These are phyloP conservation scores for Danio jaintianensis DNA, from an alignment of 2,797 vertebrate species.

Conservation along the genomic window DNA sequence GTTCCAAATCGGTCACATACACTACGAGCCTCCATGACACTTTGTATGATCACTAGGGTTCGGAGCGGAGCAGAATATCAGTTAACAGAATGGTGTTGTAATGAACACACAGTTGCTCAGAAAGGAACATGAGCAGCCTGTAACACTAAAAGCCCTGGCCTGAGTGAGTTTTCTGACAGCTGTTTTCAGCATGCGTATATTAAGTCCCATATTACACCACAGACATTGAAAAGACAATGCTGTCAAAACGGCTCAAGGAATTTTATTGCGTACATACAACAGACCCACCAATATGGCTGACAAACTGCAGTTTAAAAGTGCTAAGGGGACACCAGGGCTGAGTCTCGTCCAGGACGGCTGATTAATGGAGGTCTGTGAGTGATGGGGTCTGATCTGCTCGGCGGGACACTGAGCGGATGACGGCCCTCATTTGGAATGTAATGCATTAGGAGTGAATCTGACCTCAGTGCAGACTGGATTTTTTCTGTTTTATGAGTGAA, in stretches of 20 bases:
- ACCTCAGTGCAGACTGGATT: neutral
- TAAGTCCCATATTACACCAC: slow-evolving; percentile 33
- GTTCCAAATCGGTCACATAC: slow-evolving; percentile 15
- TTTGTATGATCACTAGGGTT: slow-evolving; percentile 8
- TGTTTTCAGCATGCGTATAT: slow-evolving; percentile 24
- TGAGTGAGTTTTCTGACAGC: slow-evolving; percentile 32
- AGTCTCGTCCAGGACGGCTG: slow-evolving; percentile 38
- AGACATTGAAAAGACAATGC: slow-evolving; percentile 34
- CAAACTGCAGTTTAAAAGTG: slow-evolving; percentile 39
- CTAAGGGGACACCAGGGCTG: slow-evolving; percentile 4
- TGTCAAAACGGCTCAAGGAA: slow-evolving; percentile 44
- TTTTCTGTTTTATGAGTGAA: slow-evolving; percentile 19
- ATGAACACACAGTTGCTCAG: slow-evolving; percentile 33
- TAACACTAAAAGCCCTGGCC: slow-evolving; percentile 6
- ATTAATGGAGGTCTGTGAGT: slow-evolving; percentile 51
- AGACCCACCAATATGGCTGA: slow-evolving; percentile 42
- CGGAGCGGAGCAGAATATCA: slow-evolving; percentile 5
- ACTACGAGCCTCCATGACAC: slow-evolving; percentile 4
- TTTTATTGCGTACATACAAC: slow-evolving; percentile 29
- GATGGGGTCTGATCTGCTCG: slow-evolving; percentile 47
- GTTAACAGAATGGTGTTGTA: slow-evolving; percentile 34
- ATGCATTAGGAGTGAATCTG: slow-evolving; percentile 16
- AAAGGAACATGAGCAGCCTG: slow-evolving; percentile 15
- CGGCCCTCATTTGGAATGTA: slow-evolving; percentile 27
- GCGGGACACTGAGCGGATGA: slow-evolving; percentile 38